phyloP scores from a whole-genome alignment of 2,888 invertebrate genomes.

The Drosophila greeni region DNA sequence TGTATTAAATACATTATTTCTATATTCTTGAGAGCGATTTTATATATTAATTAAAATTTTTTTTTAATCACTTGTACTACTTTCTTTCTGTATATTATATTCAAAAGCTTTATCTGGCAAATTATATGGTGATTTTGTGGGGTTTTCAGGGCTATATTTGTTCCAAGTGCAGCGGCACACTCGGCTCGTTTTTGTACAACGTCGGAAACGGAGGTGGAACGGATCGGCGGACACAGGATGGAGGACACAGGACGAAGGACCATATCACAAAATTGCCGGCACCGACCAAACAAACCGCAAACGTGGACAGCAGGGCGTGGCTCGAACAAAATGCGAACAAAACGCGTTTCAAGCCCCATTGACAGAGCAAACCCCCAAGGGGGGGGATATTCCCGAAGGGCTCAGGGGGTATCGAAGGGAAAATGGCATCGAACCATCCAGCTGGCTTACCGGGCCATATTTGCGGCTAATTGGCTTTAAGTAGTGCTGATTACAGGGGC shows the following conservation, averaged over 20 bases:
- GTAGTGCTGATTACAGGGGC: conserved; percentile 70
- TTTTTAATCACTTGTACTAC: too few relatives aligned
- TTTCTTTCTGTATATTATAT: background rate
- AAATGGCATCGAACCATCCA: background rate
- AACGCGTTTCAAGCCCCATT: conserved; percentile 70
- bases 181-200: conserved; percentile 55
- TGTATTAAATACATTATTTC: too few relatives aligned
- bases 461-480: conserved; percentile 74
- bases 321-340: conserved; percentile 64
- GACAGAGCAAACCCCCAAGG: conserved; percentile 34
- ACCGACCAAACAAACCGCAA: conserved; percentile 58
- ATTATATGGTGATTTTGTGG: conserved; percentile 8
- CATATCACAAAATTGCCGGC: conserved; percentile 62
- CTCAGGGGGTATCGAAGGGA: background rate
- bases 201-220: conserved; percentile 44
- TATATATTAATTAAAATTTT: background rate
- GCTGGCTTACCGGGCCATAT: conserved; percentile 70
- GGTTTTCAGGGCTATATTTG: background rate
- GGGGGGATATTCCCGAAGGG: background rate
- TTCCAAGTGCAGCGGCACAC: conserved; percentile 3
- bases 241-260: conserved; percentile 13
- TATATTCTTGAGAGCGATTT: too few relatives aligned
- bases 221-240: conserved; percentile 27
- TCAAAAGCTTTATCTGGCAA: conserved; percentile 3
- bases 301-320: conserved; percentile 71